A percentile compares a stretch with the other conserved stretches of the same genome.
Conservation (phyloP, 1,140 invertebrate species). For the Ceratoteleas bidentatus region DNA sequence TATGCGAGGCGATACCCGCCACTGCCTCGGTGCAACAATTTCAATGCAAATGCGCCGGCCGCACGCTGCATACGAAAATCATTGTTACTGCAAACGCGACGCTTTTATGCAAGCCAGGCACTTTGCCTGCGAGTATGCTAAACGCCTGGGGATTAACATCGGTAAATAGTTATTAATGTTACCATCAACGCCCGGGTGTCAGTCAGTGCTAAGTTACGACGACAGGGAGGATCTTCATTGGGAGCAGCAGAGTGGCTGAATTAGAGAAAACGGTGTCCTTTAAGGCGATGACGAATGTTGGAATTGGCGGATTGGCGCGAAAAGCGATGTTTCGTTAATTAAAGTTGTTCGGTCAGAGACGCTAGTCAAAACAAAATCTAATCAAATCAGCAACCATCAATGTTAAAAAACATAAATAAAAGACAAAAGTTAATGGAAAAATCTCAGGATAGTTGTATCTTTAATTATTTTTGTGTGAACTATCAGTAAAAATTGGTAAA, state of each 20-base stretch:
- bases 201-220: slow-evolving; percentile 18
- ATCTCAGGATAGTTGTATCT: too few species aligned
- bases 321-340: too few species aligned
- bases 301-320: too few species aligned
- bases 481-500: too few species aligned
- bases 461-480: too few species aligned
- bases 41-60: slow-evolving; percentile 72
- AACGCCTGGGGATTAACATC: slow-evolving; percentile 48
- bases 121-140: slow-evolving; percentile 22
- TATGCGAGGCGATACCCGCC: slow-evolving; percentile 65
- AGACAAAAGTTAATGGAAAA: too few species aligned
- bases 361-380: too few species aligned
- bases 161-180: slow-evolving; percentile 55
- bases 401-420: too few species aligned
- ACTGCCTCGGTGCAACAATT: slow-evolving; percentile 72
- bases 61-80: slow-evolving; percentile 70
- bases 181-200: slow-evolving; percentile 19
- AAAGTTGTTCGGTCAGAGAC: too few species aligned
- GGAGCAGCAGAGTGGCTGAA: too few species aligned
- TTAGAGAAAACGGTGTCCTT: not conserved
- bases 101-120: slow-evolving; percentile 27
- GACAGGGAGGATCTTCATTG: not conserved
- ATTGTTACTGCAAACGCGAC: slow-evolving; percentile 27
- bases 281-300: too few species aligned
- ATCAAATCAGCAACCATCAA: too few species aligned